Evolutionary conservation across 2,113 vertebrate species (phyloP).

Genomic region (Istiophorus platypterus): DNA sequence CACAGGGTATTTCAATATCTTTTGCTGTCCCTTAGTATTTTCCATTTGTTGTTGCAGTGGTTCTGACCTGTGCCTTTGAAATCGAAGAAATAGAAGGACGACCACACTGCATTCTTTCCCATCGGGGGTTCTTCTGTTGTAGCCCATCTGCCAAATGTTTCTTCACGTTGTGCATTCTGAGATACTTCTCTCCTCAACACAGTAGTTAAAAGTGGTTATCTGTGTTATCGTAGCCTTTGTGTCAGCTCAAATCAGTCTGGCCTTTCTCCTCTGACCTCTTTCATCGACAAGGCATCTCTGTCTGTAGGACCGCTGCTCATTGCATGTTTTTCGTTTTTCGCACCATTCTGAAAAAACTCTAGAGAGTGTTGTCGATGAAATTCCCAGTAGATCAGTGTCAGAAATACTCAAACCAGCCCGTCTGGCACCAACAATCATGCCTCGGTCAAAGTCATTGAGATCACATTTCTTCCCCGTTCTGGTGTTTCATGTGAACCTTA

Average conservation of each 20-base stretch:
- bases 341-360: no score
- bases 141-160: no score
- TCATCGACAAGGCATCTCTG: neutral
- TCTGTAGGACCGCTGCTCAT: neutral
- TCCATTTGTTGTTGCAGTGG: no score
- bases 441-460: no score
- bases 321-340: no score
- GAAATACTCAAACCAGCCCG: neutral
- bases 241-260: neutral
- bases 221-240: neutral
- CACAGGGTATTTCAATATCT: no score
- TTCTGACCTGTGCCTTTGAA: no score
- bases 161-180: neutral
- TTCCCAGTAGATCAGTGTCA: neutral
- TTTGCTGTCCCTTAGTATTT: no score
- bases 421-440: neutral
- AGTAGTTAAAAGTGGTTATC: neutral
- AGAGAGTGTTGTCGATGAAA: neutral
- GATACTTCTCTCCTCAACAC: neutral
- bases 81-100: no score
- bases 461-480: neutral
- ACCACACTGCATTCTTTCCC: no score
- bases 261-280: neutral
- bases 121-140: no score
- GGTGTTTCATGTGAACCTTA: no score